Evolutionary conservation across 92 coral and sea anemone genomes (phyloP).

Genomic region (Montipora capitata): DNA sequence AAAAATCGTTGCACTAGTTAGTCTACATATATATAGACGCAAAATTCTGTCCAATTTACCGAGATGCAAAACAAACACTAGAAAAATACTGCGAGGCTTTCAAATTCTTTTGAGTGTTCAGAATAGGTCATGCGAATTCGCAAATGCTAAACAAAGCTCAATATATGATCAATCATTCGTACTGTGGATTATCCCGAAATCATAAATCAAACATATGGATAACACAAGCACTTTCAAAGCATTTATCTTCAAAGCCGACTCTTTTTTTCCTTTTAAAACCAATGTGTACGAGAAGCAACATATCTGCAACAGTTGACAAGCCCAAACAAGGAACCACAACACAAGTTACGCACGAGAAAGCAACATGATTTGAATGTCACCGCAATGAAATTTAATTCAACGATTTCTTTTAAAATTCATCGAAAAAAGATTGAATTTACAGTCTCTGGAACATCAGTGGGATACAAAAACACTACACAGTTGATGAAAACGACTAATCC

Average conservation of each 20-base stretch:
- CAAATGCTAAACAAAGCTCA: conserved; percentile 63
- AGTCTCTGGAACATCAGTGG: conserved; percentile 5
- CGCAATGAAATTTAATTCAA: conserved; percentile 11
- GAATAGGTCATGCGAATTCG: conserved; percentile 49
- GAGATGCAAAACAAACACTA: conserved; percentile 27
- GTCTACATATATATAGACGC: background rate
- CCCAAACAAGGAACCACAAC: conserved; percentile 60
- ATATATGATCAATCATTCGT: conserved; percentile 38
- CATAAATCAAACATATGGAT: conserved; percentile 27
- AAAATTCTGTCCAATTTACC: background rate
- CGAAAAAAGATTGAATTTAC: conserved; percentile 22
- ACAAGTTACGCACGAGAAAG: conserved; percentile 39
- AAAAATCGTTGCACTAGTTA: background rate
- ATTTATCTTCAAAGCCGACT: background rate
- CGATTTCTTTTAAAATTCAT: conserved; percentile 5
- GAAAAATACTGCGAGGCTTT: background rate
- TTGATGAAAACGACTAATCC: conserved; percentile 8
- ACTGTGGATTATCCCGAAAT: conserved; percentile 28
- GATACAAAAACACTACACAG: background rate
- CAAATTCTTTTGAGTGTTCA: conserved; percentile 42
- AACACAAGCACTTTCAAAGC: background rate
- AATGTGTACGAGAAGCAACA: conserved; percentile 1
- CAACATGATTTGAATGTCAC: conserved; percentile 28
- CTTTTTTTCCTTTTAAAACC: background rate
- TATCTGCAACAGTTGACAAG: conserved; percentile 58